Percentiles rank a stretch among this genome's conserved stretches.
Evolutionary conservation across 2,888 invertebrate genomes (phyloP).

Genomic region (Hypomecis atomaria): DNA sequence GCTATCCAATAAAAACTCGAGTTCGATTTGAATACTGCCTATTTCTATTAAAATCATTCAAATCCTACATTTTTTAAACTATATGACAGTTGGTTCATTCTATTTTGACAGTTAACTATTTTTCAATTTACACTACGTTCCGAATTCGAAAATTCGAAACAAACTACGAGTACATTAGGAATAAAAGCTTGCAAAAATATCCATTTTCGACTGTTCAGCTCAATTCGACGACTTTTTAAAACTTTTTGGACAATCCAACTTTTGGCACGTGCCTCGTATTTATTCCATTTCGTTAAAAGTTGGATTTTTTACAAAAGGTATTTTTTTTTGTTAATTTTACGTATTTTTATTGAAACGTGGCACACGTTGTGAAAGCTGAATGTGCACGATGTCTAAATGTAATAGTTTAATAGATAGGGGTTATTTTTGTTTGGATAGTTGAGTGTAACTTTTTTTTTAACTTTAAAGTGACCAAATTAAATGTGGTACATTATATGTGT

Average conservation of each 20-base stretch:
- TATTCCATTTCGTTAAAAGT: constrained; percentile 23
- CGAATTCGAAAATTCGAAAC: constrained; percentile 8
- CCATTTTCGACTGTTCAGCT: background rate
- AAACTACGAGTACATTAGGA: constrained; percentile 10
- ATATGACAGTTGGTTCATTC: background rate
- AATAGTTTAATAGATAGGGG: background rate
- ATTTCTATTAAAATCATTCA: no score
- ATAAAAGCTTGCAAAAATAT: constrained; percentile 9
- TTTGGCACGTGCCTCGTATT: constrained; percentile 11
- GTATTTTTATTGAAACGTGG: constrained; percentile 15
- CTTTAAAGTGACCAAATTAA: no score
- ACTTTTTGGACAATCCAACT: constrained; percentile 15
- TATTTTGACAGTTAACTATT: constrained; percentile 13
- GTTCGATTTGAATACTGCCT: no score
- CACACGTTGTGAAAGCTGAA: constrained; percentile 10
- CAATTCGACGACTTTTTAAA: constrained; percentile 1
- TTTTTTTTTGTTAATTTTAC: constrained; percentile 3
- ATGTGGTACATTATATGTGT: no score
- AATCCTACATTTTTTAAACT: background rate
- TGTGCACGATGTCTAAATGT: constrained; percentile 1
- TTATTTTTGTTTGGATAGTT: background rate
- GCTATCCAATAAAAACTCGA: no score
- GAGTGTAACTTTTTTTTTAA: background rate
- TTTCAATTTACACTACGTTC: constrained; percentile 11
- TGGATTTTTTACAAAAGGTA: constrained; percentile 13